phyloP scores from a whole-genome alignment of 2,113 vertebrate species.

The Cryptomyrus ogoouensis region DNA sequence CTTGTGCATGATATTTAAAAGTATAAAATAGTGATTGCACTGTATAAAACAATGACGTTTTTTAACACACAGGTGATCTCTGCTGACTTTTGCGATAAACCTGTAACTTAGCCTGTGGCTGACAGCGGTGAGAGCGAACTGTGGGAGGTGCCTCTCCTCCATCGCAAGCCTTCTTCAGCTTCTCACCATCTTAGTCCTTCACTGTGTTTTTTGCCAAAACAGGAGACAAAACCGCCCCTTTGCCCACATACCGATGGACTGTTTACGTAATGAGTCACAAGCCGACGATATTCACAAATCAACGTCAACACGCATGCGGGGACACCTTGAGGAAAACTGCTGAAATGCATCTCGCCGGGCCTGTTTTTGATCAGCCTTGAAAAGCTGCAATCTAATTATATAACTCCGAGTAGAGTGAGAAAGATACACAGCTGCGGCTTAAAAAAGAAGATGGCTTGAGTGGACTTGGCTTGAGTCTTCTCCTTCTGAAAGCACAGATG shows the following conservation, averaged over 20 bases:
- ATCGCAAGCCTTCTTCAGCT: background rate
- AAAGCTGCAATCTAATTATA: background rate
- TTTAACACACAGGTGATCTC: background rate
- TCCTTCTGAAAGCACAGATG: background rate
- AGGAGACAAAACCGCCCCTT: background rate
- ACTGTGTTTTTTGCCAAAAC: background rate
- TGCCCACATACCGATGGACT: background rate
- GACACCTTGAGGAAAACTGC: background rate
- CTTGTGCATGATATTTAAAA: background rate
- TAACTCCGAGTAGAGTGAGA: background rate
- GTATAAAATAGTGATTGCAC: background rate
- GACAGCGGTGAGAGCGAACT: background rate
- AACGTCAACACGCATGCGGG: background rate
- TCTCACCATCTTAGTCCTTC: background rate
- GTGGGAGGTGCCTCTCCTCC: accelerated
- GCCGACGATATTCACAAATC: background rate
- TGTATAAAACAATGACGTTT: background rate
- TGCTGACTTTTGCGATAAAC: background rate
- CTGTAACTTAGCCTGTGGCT: background rate
- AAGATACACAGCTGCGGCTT: background rate
- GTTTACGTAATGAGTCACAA: background rate
- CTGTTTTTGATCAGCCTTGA: background rate
- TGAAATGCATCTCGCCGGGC: background rate
- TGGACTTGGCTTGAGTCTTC: background rate
- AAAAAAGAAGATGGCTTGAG: background rate